A percentile compares a stretch with the other conserved stretches of the same genome.
Evolutionary conservation across 2,113 vertebrate species (phyloP).

Genomic region (Atlantisia rogersi): DNA sequence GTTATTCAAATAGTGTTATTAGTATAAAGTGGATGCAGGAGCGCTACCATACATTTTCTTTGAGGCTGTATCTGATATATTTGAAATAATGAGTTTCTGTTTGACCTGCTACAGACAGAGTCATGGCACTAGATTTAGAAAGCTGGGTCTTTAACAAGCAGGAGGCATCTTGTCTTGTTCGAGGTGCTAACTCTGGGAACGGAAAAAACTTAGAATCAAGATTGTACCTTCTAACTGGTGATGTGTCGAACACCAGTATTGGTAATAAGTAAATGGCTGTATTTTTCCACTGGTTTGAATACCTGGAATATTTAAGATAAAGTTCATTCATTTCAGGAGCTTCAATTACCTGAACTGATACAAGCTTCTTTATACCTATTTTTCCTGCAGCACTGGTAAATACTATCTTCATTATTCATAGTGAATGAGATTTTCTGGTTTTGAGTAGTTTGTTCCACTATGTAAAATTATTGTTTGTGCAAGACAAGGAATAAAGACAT

Average conservation of each 20-base stretch:
- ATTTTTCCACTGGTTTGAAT: background rate
- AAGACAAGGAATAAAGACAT: background rate
- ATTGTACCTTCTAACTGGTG: background rate
- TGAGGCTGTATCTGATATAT: background rate
- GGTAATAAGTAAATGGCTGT: background rate
- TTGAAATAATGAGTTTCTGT: background rate
- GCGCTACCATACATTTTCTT: background rate
- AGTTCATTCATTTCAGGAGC: background rate
- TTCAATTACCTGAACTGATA: background rate
- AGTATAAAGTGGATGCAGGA: background rate
- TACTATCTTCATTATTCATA: background rate
- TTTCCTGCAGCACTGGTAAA: background rate
- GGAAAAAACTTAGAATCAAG: background rate
- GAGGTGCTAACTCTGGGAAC: background rate
- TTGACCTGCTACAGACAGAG: background rate
- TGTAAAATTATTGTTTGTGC: slow-evolving; percentile 7
- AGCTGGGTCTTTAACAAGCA: background rate
- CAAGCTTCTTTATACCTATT: background rate
- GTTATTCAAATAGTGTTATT: background rate
- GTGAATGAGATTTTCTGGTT: background rate
- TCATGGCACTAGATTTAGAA: background rate
- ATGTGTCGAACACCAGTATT: background rate
- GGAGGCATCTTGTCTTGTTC: background rate
- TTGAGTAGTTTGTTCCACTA: slow-evolving; percentile 8
- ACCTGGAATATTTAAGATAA: background rate